phyloP scores from a whole-genome alignment of 2,797 vertebrate genomes.

The Paratrypauchen microcephalus region DNA sequence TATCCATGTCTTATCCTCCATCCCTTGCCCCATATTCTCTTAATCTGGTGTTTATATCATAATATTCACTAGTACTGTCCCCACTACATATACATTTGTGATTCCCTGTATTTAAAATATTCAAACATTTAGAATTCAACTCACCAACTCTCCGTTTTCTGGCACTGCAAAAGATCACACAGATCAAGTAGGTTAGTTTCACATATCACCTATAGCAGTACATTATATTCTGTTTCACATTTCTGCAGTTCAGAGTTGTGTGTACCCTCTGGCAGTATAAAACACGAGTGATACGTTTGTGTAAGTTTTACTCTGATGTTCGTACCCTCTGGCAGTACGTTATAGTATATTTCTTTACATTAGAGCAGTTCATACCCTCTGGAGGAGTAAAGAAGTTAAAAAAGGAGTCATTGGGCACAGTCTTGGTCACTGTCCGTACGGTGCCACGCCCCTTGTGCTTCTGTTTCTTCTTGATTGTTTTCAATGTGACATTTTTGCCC shows the following conservation, averaged over 20 bases:
- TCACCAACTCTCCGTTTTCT: conserved; percentile 94
- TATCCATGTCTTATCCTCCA: too few relatives aligned
- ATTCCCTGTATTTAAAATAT: background rate
- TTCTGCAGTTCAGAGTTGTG: conserved; percentile 7
- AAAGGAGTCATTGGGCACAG: conserved; percentile 97
- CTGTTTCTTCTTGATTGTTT: conserved; percentile 99
- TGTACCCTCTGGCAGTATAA: too few relatives aligned
- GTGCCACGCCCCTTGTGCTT: conserved; percentile 99
- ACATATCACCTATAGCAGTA: background rate
- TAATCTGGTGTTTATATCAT: too few relatives aligned
- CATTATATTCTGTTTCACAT: background rate
- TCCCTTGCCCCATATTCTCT: too few relatives aligned
- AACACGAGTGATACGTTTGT: too few relatives aligned
- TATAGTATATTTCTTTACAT: too few relatives aligned
- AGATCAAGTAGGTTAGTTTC: background rate
- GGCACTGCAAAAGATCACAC: conserved; percentile 79
- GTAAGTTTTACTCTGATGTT: too few relatives aligned
- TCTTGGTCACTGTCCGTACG: conserved; percentile 97
- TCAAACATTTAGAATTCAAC: conserved; percentile 43
- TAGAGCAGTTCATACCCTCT: conserved; percentile 78
- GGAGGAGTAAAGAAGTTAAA: conserved; percentile 98
- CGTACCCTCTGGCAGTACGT: conserved; percentile 84
- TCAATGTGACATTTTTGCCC: conserved; percentile 97
- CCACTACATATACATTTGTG: too few relatives aligned
- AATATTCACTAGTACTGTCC: too few relatives aligned